Conservation (phyloP, 2,888 invertebrate species). For the Folsomia manolachei region DNA sequence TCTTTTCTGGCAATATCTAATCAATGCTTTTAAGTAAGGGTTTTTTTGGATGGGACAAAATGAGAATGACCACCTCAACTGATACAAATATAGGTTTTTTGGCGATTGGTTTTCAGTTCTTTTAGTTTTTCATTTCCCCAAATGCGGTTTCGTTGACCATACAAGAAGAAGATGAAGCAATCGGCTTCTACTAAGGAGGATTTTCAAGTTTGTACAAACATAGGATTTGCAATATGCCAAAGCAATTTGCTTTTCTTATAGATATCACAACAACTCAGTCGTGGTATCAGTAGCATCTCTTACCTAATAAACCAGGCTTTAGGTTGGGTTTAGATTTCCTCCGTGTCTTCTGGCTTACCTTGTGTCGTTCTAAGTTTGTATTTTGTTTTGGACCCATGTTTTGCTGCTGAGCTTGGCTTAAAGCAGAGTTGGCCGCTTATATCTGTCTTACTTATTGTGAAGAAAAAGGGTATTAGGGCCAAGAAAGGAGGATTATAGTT, state of each 20-base stretch:
- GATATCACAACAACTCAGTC: too few relatives aligned
- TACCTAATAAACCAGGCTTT: neutral
- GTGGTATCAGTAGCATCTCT: neutral
- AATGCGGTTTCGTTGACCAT: too few relatives aligned
- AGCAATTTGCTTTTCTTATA: too few relatives aligned
- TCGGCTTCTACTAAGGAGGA: neutral
- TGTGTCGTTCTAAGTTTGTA: too few relatives aligned
- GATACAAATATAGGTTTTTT: neutral
- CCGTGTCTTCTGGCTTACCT: neutral
- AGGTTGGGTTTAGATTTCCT: neutral
- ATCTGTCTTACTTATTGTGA: neutral
- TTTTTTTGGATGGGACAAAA: neutral
- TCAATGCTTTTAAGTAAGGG: neutral
- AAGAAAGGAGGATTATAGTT: neutral
- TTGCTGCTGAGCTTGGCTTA: neutral
- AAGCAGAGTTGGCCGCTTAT: neutral
- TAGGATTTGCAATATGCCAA: too few relatives aligned
- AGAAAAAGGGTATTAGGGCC: neutral
- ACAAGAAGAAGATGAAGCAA: neutral
- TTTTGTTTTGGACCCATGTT: too few relatives aligned
- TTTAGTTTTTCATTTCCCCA: neutral
- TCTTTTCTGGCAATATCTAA: too few relatives aligned
- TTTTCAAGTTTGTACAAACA: neutral
- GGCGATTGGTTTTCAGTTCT: neutral
- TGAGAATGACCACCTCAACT: neutral